phyloP scores from a whole-genome alignment of 2,797 vertebrate genomes.

The Leucoraja ocellata region DNA sequence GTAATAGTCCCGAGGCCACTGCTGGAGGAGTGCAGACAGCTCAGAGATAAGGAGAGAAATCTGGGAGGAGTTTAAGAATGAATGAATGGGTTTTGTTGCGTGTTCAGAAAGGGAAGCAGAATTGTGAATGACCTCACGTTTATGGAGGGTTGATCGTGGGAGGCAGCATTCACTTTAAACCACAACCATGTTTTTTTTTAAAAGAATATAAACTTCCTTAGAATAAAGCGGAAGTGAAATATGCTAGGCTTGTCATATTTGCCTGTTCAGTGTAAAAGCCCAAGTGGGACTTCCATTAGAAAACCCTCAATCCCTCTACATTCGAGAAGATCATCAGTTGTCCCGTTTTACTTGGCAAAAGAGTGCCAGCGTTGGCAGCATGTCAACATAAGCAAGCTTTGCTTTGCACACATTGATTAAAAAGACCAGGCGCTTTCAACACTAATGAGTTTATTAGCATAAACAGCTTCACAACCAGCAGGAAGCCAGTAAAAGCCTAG shows the following conservation, averaged over 20 bases:
- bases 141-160: background rate
- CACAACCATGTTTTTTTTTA: background rate
- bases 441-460: conserved; percentile 48
- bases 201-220: conserved; percentile 30
- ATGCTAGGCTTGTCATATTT: conserved; percentile 24
- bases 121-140: too few relatives aligned
- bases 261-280: background rate
- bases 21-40: too few relatives aligned
- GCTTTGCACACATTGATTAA: conserved; percentile 47
- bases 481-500: conserved; percentile 46
- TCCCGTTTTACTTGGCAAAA: conserved; percentile 21
- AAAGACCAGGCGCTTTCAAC: conserved; percentile 50
- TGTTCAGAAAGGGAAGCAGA: too few relatives aligned
- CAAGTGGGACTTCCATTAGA: background rate
- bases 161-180: conserved; percentile 9
- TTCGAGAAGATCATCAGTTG: conserved; percentile 31
- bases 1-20: too few relatives aligned
- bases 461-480: conserved; percentile 55
- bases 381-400: conserved; percentile 47
- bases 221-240: conserved; percentile 35
- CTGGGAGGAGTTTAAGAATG: too few relatives aligned
- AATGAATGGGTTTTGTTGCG: too few relatives aligned
- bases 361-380: conserved; percentile 44
- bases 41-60: too few relatives aligned
- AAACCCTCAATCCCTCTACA: background rate